Evolutionary conservation across 92 coral and sea anemone species (phyloP), one percentile per base, ranked within the genome.

Genomic region (Zoanthus sociatus): DNA sequence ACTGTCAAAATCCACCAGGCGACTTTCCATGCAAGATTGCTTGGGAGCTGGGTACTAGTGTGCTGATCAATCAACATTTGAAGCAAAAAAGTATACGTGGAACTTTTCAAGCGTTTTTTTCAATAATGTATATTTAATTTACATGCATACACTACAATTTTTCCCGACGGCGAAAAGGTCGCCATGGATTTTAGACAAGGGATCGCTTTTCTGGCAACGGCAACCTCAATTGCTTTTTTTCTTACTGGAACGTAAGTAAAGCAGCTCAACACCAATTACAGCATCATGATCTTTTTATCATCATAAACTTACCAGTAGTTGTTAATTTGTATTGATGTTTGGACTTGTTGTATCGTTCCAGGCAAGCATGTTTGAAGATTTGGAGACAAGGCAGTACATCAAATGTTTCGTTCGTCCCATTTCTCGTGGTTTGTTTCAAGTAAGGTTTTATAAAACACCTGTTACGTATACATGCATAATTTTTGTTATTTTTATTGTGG

Each of bases 181-280:
- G 60, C 42, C 21, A 92, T 94, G 95, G 95, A 93, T 79, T n/a
- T 82, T 10, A 91, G 86, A 76, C 86, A 73, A 26, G 51, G 92
- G 9, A 47, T 94, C 42, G 93, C 95, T 70, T 91, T 92, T 91
- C 90, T 87, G 44, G 98, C 96, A 1, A 89, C 96, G 6, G 44
- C 94, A 30, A 93, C 94, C 15, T 92, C 94, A 68, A 54, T 90
- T 71, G 98, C 92, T 31, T 90, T 94, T 45, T 92, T 94, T 48
- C 92, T 94, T 5, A 94, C 95, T 7, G 98, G 98, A 81, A 89
- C 78, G 98, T 94, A 82, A 94, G 98, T 90, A 83, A 26, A 26
- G 26, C 26, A 26, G 26, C 26, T 26, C 26, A 26, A 26, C 26
- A 26, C 26, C 26, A 26, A 26, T 26, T 26, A 26, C 26, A 26